Conservation (phyloP, 2,113 vertebrate genomes). For the Nyctibius bracteatus region DNA sequence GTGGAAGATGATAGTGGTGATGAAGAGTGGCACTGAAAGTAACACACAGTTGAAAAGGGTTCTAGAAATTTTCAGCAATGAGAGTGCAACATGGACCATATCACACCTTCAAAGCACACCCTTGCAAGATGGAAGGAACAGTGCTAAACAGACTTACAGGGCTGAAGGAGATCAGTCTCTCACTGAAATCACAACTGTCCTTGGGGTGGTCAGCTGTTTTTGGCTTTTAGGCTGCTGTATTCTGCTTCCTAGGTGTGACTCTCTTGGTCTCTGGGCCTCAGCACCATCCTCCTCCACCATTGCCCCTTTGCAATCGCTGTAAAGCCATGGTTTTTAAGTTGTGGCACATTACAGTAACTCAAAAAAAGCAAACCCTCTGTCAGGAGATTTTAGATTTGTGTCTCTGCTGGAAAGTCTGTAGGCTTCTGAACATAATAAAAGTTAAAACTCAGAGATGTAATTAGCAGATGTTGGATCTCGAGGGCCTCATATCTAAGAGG, state of each 20-base stretch:
- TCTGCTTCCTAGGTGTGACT: background rate
- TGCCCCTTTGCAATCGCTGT: background rate
- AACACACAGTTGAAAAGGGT: background rate
- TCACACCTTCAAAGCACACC: background rate
- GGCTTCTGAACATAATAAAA: background rate
- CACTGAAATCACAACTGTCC: background rate
- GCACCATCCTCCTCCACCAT: background rate
- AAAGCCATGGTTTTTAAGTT: background rate
- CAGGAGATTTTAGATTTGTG: background rate
- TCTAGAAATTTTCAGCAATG: background rate
- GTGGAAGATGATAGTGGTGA: background rate
- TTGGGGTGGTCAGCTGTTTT: background rate
- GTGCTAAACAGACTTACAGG: background rate
- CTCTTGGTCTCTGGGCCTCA: background rate
- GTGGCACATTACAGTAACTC: background rate
- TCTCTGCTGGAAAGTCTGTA: background rate
- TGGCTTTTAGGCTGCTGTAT: background rate
- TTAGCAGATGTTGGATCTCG: background rate
- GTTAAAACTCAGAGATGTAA: background rate
- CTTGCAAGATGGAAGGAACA: background rate
- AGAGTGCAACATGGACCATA: rapidly evolving
- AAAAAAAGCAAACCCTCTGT: background rate
- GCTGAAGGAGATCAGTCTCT: background rate
- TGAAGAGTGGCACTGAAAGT: background rate
- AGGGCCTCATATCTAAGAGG: background rate